Conservation (phyloP, 2,113 vertebrate species). For the Xiphias gladius region DNA sequence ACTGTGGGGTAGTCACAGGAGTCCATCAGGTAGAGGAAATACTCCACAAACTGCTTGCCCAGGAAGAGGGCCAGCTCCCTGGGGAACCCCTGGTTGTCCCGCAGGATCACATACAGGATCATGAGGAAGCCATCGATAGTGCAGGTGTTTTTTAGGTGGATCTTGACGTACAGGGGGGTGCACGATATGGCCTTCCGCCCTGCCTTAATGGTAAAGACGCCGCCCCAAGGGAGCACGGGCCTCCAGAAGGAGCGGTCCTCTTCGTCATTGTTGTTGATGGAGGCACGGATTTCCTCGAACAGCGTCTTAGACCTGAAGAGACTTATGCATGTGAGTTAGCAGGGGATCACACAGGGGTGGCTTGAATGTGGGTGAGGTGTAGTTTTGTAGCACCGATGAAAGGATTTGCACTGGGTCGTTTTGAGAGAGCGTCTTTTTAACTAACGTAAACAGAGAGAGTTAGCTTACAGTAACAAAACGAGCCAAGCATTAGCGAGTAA, state of each 20-base stretch:
- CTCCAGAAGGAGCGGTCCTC: slow-evolving; percentile 92
- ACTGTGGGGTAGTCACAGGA: slow-evolving; percentile 91
- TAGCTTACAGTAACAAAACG: slow-evolving; percentile 25
- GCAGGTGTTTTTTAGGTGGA: slow-evolving; percentile 92
- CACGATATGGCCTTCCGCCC: slow-evolving; percentile 91
- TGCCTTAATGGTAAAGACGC: slow-evolving; percentile 90
- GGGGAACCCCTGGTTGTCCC: slow-evolving; percentile 89
- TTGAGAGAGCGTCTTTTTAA: not conserved
- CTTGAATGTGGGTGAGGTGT: not conserved
- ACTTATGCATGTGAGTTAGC: slow-evolving; percentile 6
- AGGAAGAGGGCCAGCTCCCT: slow-evolving; percentile 89
- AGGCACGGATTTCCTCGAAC: slow-evolving; percentile 93
- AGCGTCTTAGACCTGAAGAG: slow-evolving; percentile 89
- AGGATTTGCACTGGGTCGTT: no score
- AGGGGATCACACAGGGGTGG: not conserved
- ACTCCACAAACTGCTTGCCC: slow-evolving; percentile 89
- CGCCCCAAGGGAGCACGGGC: slow-evolving; percentile 93
- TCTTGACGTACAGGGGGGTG: slow-evolving; percentile 90
- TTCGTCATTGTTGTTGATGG: slow-evolving; percentile 89
- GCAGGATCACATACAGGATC: slow-evolving; percentile 91
- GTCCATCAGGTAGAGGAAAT: slow-evolving; percentile 92
- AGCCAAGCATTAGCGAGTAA: not conserved
- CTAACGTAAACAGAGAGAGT: not conserved
- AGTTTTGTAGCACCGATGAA: not conserved
- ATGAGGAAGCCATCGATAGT: slow-evolving; percentile 94